A percentile compares a stretch with the other conserved stretches of the same genome.
phyloP scores from a whole-genome alignment of 1,140 invertebrate genomes.

The Drosophila cardini region DNA sequence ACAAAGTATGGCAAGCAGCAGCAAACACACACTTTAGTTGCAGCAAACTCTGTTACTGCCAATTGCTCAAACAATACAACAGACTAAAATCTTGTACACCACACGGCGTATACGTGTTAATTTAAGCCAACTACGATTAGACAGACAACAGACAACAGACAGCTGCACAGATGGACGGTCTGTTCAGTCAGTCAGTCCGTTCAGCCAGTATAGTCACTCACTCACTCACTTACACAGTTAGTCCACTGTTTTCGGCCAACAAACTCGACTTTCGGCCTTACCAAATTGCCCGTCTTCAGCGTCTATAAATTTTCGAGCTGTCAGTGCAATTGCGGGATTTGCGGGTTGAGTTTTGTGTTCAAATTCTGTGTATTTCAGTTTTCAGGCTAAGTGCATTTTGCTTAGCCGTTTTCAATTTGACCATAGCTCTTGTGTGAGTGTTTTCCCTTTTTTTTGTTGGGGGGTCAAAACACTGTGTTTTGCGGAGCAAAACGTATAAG shows the following conservation, averaged over 20 bases:
- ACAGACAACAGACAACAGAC: background rate
- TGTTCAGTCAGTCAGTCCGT: background rate
- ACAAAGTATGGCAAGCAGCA: constrained; percentile 51
- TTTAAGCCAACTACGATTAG: constrained; percentile 51
- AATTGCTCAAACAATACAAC: constrained; percentile 42
- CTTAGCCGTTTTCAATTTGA: constrained; percentile 75
- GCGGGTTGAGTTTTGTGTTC: constrained; percentile 24
- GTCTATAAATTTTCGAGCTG: constrained; percentile 74
- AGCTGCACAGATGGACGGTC: background rate
- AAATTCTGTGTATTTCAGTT: background rate
- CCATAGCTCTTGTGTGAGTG: constrained; percentile 11
- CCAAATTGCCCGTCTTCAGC: constrained; percentile 62
- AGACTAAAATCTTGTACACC: constrained; percentile 71
- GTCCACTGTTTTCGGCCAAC: background rate
- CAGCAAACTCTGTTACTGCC: constrained; percentile 22
- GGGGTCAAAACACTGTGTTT: constrained; percentile 73
- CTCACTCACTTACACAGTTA: background rate
- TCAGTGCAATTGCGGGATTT: constrained; percentile 17
- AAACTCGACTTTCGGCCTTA: constrained; percentile 21
- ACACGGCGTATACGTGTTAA: constrained; percentile 81
- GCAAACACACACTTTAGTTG: background rate
- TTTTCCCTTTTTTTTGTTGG: constrained; percentile 37
- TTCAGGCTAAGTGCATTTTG: constrained; percentile 67
- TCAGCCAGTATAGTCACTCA: constrained; percentile 12
- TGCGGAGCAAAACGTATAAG: constrained; percentile 62